Percentiles rank a stretch among this genome's conserved stretches.
Evolutionary conservation across 92 coral and sea anemone genomes (phyloP).

Genomic region (Porites cylindrica): DNA sequence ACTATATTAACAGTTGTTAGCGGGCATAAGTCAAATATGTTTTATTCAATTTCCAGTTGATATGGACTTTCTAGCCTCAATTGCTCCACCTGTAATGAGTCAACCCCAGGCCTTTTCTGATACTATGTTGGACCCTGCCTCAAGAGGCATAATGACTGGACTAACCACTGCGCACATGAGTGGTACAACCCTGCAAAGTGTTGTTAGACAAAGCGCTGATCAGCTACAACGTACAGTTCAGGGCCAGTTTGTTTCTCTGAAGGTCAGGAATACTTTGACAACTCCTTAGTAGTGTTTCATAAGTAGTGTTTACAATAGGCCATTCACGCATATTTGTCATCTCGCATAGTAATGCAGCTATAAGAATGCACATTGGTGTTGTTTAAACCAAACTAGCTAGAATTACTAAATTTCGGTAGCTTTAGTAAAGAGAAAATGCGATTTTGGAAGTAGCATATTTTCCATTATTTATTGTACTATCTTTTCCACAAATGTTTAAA

Average conservation of each 20-base stretch:
- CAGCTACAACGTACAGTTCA: slow-evolving; percentile 62
- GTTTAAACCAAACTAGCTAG: no score
- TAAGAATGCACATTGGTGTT: no score
- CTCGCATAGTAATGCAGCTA: no score
- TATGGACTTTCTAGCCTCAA: slow-evolving; percentile 60
- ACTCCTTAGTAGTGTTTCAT: no score
- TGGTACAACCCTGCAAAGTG: slow-evolving; percentile 55
- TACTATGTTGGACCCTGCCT: slow-evolving; percentile 71
- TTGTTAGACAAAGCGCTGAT: slow-evolving; percentile 54
- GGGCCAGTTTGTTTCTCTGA: slow-evolving; percentile 74
- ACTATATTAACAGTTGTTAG: no score
- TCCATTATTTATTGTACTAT: no score
- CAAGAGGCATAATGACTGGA: slow-evolving; percentile 53
- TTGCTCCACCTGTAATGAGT: slow-evolving; percentile 54
- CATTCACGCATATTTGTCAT: no score
- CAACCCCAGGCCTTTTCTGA: slow-evolving; percentile 74
- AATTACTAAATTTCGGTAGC: no score
- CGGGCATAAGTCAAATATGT: not conserved
- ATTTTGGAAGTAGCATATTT: no score
- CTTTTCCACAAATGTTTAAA: no score
- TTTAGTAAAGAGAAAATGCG: no score
- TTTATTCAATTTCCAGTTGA: slow-evolving; percentile 37
- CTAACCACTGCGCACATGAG: slow-evolving; percentile 76
- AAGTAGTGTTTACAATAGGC: no score
- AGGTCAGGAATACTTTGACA: slow-evolving; percentile 47